Evolutionary conservation across 2,888 invertebrate genomes (phyloP).

Genomic region (Hypolimnas misippus): DNA sequence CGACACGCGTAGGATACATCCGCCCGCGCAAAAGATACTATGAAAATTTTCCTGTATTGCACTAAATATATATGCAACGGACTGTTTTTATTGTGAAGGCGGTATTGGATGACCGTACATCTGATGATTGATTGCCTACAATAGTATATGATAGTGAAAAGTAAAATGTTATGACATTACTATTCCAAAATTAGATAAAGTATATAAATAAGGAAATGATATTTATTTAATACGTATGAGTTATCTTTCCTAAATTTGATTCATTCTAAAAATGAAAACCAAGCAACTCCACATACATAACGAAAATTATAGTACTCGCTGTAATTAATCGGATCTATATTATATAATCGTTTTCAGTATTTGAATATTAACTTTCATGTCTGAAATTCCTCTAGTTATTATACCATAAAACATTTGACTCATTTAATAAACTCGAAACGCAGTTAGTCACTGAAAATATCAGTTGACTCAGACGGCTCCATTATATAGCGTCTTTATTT

Average conservation of each 20-base stretch:
- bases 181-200: no score
- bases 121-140: neutral
- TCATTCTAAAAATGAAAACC: no score
- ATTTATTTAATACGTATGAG: no score
- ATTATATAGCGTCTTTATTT: constrained; percentile 31
- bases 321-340: neutral
- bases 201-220: no score
- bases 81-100: neutral
- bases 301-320: no score
- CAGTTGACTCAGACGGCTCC: constrained; percentile 61
- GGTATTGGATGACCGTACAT: neutral
- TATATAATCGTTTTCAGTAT: neutral
- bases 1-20: constrained; percentile 14
- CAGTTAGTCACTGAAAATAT: constrained; percentile 66
- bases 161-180: no score
- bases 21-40: neutral
- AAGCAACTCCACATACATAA: no score
- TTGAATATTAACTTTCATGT: constrained; percentile 41
- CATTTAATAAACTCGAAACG: constrained; percentile 50
- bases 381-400: constrained; percentile 55
- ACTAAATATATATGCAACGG: neutral
- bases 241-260: no score
- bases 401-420: constrained; percentile 57
- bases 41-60: neutral
- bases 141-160: neutral